These are phyloP conservation scores for Anniella stebbinsi DNA, from an alignment of 2,797 vertebrate genomes.

Conservation along the genomic window DNA sequence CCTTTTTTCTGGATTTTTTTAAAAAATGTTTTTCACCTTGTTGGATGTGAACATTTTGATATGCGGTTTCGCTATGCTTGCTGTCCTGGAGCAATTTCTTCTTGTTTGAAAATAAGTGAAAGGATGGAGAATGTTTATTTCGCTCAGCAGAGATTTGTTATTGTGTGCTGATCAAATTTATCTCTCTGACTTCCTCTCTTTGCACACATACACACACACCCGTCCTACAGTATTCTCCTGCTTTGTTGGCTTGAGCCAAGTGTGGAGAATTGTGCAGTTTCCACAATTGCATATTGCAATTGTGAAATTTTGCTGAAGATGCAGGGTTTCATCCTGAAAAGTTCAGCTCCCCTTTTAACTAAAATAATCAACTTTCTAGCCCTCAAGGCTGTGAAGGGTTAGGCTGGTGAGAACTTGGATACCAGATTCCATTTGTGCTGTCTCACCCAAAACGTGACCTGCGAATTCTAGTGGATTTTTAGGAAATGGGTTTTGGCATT, in stretches of 20 bases:
- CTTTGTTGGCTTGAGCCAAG: background rate
- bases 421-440: background rate
- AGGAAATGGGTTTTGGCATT: background rate
- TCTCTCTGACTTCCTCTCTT: background rate
- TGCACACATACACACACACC: no score
- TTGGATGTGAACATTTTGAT: background rate
- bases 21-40: background rate
- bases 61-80: background rate
- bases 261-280: background rate
- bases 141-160: background rate
- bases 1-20: conserved; percentile 33
- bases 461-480: background rate
- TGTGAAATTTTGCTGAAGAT: background rate
- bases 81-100: background rate
- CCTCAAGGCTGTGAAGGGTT: background rate
- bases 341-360: background rate
- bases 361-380: background rate
- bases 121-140: background rate
- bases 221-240: background rate
- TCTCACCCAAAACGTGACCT: background rate
- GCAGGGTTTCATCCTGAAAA: no score
- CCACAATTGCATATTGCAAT: background rate
- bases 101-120: background rate
- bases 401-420: background rate
- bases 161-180: background rate